Conservation (phyloP, 2,888 invertebrate genomes). For the Lepidonotus clava region DNA sequence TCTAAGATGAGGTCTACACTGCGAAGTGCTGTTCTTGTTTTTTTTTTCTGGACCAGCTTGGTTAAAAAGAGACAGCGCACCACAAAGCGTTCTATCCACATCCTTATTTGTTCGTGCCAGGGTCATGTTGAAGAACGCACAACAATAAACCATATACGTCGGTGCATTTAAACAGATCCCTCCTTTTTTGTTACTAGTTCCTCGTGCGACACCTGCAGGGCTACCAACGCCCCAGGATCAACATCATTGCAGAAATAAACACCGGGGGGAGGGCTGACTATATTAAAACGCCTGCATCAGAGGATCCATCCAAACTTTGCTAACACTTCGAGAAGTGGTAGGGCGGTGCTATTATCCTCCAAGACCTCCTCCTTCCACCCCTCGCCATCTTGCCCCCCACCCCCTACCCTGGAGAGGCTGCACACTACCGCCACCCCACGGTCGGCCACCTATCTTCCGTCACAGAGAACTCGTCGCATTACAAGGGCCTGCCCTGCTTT, state of each 20-base stretch:
- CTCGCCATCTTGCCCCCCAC: neutral
- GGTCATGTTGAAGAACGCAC: slow-evolving; percentile 29
- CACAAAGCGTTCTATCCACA: neutral
- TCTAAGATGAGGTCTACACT: too few relatives aligned
- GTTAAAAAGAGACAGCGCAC: too few relatives aligned
- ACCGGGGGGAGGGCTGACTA: neutral
- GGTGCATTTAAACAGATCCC: slow-evolving; percentile 3
- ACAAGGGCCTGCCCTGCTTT: neutral
- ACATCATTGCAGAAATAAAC: slow-evolving; percentile 14
- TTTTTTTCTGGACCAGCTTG: too few relatives aligned
- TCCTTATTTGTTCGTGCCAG: slow-evolving; percentile 16
- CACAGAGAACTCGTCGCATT: too few relatives aligned
- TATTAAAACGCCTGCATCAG: neutral
- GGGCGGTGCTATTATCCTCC: neutral
- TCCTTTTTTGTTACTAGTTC: neutral
- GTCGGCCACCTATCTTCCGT: neutral
- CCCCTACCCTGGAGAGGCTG: slow-evolving; percentile 1
- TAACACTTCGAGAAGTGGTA: slow-evolving; percentile 19
- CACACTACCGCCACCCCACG: neutral
- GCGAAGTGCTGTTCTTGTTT: too few relatives aligned
- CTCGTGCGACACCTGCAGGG: neutral
- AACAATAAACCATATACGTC: slow-evolving; percentile 20
- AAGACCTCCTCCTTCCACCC: neutral
- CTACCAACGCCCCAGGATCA: neutral
- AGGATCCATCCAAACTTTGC: slow-evolving; percentile 8